Percentiles rank a stretch among this genome's conserved stretches.
These are phyloP conservation scores for Archaeoteleia sp. DNA, from an alignment of 2,888 invertebrate genomes.

Conservation along the genomic window DNA sequence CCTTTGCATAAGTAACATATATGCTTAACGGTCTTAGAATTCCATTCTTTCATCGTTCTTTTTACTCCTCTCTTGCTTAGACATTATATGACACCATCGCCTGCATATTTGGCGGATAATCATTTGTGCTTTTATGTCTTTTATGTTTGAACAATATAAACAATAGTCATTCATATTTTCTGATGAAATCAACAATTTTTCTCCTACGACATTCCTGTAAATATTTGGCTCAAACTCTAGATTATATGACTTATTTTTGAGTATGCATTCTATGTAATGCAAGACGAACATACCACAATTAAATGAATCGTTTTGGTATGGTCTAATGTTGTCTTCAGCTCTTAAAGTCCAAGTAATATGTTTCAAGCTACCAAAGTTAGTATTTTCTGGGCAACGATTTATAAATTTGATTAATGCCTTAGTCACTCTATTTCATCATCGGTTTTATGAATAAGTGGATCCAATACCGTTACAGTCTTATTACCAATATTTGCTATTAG, in stretches of 20 bases:
- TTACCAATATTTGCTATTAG: constrained; percentile 3
- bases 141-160: constrained; percentile 6
- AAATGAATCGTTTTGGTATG: constrained; percentile 1
- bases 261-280: constrained; percentile 2
- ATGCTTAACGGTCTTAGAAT: too few relatives aligned
- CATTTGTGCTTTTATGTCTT: not conserved
- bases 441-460: not conserved
- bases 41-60: constrained; percentile 13
- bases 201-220: constrained; percentile 1
- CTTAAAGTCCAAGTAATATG: not conserved
- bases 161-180: constrained; percentile 5
- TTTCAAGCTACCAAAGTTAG: constrained; percentile 9
- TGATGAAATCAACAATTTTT: constrained; percentile 3
- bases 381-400: not conserved
- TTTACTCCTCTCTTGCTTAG: not conserved
- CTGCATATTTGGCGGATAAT: constrained; percentile 17
- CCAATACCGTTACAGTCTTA: constrained; percentile 10
- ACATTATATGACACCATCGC: constrained; percentile 9
- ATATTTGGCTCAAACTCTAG: not conserved
- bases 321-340: not conserved
- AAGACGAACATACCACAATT: constrained; percentile 11
- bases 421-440: not conserved
- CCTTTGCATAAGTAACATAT: too few relatives aligned
- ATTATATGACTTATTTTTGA: not conserved
- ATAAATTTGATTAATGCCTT: not conserved